Evolutionary conservation across 2,888 invertebrate genomes (phyloP), one percentile per base, ranked within the genome.

Genomic region (Parasteatoda lunata): DNA sequence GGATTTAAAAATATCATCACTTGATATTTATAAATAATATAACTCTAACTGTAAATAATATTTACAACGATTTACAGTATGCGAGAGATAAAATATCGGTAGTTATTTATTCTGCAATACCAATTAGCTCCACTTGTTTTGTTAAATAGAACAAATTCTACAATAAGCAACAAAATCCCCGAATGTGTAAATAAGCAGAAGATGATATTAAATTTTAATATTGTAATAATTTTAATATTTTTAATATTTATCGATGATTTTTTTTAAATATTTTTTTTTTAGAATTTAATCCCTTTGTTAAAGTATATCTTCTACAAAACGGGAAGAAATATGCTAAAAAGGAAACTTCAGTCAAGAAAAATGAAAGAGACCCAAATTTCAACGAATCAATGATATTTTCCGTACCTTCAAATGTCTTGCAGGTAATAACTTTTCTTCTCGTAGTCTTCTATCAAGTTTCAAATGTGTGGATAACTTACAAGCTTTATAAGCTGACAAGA

Each of bases 361-460:
- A 94, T 64, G 96, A 96, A 90, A 93, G 94, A 79, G 94, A 95
- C 91, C 96, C 96, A 0, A 95, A 95, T 89, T 96, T 95, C 92
- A 96, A 96, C 91, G 96, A 96, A 92, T 95, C 96, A 30, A 96
- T 96, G 94, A 96, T 96, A 90, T 96, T 96, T 92, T 95, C 94
- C 90, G 95, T 96, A 83, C 95, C 96, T 89, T 94, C 95, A 30
- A 94, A 95, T 90, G 93, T 94, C 80, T 92, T 95, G 90, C 94
- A 94, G 93, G 95, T 95, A 91, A 91, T 30, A 30, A 30, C 30
- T 30, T 30, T 30, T 30, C 30, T 30, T 30, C 30, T 30, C 30
- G 30, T 30, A 30, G 30, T 30, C 30, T 30, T 30, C 30, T 30
- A 30, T 30, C 30, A 30, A 30, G 30, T 30, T 30, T 30, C 30